These are phyloP conservation scores for Globia sparganii DNA, from an alignment of 2,888 invertebrate genomes.

Conservation along the genomic window DNA sequence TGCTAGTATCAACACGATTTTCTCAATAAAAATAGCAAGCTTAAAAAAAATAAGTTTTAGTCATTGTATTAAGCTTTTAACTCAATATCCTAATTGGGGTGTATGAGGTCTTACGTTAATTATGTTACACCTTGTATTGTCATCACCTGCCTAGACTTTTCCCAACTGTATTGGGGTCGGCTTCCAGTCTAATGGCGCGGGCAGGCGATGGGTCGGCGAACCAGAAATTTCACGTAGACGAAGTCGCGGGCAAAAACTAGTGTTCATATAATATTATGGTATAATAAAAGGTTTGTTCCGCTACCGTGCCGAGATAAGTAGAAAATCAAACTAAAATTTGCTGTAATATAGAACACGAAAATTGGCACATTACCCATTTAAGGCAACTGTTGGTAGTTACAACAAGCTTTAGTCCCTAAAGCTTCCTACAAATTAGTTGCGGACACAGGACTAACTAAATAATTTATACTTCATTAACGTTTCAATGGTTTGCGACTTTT, in stretches of 20 bases:
- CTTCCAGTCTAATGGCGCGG: too few species aligned
- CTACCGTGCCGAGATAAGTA: background rate
- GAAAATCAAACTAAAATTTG: constrained; percentile 14
- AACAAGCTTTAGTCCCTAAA: constrained; percentile 44
- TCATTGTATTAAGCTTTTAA: too few species aligned
- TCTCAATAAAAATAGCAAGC: too few species aligned
- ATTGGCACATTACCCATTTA: constrained; percentile 24
- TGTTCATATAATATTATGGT: background rate
- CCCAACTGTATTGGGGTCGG: too few species aligned
- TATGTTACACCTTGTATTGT: too few species aligned
- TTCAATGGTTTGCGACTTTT: constrained; percentile 39
- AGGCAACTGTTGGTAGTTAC: constrained; percentile 21
- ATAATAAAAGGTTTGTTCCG: background rate
- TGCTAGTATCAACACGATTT: too few species aligned
- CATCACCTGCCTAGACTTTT: too few species aligned
- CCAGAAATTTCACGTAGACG: background rate
- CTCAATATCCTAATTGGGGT: too few species aligned
- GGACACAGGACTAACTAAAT: constrained; percentile 45
- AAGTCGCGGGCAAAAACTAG: background rate
- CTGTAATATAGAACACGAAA: constrained; percentile 12
- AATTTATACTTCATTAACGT: constrained; percentile 55
- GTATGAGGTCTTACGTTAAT: too few species aligned
- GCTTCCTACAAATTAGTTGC: constrained; percentile 47
- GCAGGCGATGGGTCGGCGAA: too few species aligned
- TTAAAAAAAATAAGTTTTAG: too few species aligned